Evolutionary conservation across 2,113 vertebrate genomes (phyloP).

Genomic region (Pluvialis apricaria): DNA sequence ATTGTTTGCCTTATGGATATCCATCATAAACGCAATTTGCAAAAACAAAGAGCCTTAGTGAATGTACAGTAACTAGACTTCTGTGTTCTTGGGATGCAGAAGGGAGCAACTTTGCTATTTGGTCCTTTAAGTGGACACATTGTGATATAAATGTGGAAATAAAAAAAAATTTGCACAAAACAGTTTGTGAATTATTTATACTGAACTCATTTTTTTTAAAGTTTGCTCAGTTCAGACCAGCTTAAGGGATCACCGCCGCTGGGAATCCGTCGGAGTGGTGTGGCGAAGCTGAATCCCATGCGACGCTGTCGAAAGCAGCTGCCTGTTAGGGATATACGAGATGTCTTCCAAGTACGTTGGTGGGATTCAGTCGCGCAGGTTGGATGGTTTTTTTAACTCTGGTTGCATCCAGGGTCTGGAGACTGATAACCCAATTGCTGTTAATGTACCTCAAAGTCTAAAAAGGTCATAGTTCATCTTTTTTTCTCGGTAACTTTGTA

Average conservation of each 20-base stretch:
- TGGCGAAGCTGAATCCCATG: background rate
- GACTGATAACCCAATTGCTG: background rate
- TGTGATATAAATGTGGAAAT: constrained; percentile 95
- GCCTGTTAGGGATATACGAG: background rate
- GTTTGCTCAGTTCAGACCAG: background rate
- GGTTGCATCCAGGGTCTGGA: background rate
- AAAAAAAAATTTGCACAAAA: constrained; percentile 83
- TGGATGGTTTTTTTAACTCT: background rate
- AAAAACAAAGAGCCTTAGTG: constrained; percentile 90
- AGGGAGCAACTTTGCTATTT: constrained; percentile 92
- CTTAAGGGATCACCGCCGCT: background rate
- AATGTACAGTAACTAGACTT: constrained; percentile 90
- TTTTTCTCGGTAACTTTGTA: background rate
- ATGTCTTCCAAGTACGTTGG: constrained; percentile 22
- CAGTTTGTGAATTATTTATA: constrained; percentile 57
- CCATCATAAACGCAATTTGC: constrained; percentile 84
- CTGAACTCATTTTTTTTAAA: background rate
- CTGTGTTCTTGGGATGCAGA: constrained; percentile 83
- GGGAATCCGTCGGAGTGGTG: background rate
- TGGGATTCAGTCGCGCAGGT: background rate
- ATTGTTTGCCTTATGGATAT: constrained; percentile 90
- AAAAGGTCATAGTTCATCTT: background rate
- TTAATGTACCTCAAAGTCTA: constrained; percentile 35
- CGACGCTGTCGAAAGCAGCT: background rate
- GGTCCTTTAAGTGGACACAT: constrained; percentile 90